A percentile compares a stretch with the other conserved stretches of the same genome.
These are phyloP conservation scores for Bursaphelenchus mucronatus DNA, from an alignment of 1,140 invertebrate species.

Conservation along the genomic window DNA sequence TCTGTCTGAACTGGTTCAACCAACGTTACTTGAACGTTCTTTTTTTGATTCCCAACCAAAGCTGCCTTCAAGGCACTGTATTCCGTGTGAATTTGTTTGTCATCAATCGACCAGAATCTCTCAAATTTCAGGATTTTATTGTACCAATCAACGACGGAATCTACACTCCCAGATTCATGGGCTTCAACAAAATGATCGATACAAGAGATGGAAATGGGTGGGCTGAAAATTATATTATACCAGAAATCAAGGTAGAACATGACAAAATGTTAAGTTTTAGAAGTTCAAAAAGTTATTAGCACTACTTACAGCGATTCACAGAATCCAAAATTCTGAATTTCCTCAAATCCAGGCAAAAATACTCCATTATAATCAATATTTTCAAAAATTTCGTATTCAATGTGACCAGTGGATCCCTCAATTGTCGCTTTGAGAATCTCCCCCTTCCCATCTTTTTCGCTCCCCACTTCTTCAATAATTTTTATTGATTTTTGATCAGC, in stretches of 20 bases:
- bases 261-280: conserved; percentile 15
- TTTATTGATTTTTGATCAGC: conserved; percentile 70
- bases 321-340: conserved; percentile 31
- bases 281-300: conserved; percentile 2
- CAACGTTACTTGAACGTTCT: conserved; percentile 28
- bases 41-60: conserved; percentile 70
- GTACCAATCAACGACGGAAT: conserved; percentile 82
- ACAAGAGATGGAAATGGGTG: conserved; percentile 55
- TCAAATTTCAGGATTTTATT: conserved; percentile 86
- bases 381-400: conserved; percentile 90
- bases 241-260: background rate
- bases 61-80: conserved; percentile 90
- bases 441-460: conserved; percentile 78
- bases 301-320: conserved; percentile 32
- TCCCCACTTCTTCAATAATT: conserved; percentile 78
- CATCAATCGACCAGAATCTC: conserved; percentile 97
- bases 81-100: conserved; percentile 82
- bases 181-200: conserved; percentile 96
- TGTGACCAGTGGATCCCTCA: conserved; percentile 77
- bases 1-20: conserved; percentile 34
- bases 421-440: conserved; percentile 77
- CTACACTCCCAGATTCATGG: conserved; percentile 84
- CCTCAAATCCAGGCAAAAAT: conserved; percentile 72
- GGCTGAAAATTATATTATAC: conserved; percentile 66
- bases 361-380: conserved; percentile 75